Evolutionary conservation across 1,140 invertebrate genomes (phyloP), one percentile per base, ranked within the genome.

Genomic region (Caenorhabditis inopinata): DNA sequence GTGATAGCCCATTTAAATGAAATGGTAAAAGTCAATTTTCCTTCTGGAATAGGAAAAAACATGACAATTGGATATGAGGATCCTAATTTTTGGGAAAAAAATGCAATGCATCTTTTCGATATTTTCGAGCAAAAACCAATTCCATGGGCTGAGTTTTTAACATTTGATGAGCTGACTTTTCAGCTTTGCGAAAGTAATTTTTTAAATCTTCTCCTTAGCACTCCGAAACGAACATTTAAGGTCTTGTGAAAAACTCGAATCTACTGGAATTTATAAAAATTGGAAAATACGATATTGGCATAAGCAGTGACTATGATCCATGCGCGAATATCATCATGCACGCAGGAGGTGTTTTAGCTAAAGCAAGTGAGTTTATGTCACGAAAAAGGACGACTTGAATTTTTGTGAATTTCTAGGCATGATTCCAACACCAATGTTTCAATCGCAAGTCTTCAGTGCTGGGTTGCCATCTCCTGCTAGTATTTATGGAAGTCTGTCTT

Each of bases 231-330:
- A n/a, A n/a, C 0, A 1, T 42, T 68, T 38, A 16, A 68, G 58
- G 1, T 32, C 32, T 68, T 3, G 58, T 68, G 1, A 29, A 21
- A 7, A 18, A 68, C 12, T 4, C 32, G 2, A 42, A 68, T 68
- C 32, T 68, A 21, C 18, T 68, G 29, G 32, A 68, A 21, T 68
- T 38, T 21, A 68, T 68, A 11, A 68, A 68, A 68, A 35, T 21
- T 3, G 58, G 58, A 2, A 68, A 68, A 9, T 68, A 68, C 21
- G 58, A 68, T 38, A 68, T 68, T 68, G 58, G 58, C 2, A 11
- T 68, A 1, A 68, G 58, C n/a, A 68, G 58, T 68, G 58, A 68
- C 12, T 68, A 68, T 68, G 58, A 68, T 68, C 58, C 58, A 68
- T 68, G 58, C 38, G 58, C 58, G 2, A 68, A 68, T 68, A 68